Evolutionary conservation across 2,888 invertebrate genomes (phyloP).

Genomic region (Pristionchus fissidentatus): DNA sequence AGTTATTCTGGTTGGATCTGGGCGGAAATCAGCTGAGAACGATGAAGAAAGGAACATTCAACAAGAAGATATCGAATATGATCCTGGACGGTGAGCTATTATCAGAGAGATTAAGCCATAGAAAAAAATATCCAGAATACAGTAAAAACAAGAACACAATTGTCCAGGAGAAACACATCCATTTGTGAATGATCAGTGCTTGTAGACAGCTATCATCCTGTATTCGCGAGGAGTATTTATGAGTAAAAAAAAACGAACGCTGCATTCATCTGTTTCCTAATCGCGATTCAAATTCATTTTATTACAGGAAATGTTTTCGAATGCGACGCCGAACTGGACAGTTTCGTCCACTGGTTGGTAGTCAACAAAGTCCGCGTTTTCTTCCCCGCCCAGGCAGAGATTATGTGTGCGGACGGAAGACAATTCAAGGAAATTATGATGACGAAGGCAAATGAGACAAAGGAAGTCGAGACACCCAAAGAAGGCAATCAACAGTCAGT

Average conservation of each 20-base stretch:
- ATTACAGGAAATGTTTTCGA: slow-evolving; percentile 65
- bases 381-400: slow-evolving; percentile 71
- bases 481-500: slow-evolving; percentile 7
- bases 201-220: no score
- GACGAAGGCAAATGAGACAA: slow-evolving; percentile 72
- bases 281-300: neutral
- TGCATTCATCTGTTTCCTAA: no score
- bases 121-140: neutral
- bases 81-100: slow-evolving; percentile 66
- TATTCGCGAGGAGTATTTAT: no score
- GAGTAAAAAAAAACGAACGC: no score
- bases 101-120: neutral
- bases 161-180: no score
- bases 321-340: slow-evolving; percentile 71
- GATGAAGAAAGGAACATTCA: slow-evolving; percentile 67
- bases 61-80: slow-evolving; percentile 65
- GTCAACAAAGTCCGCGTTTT: slow-evolving; percentile 71
- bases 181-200: no score
- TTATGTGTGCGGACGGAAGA: slow-evolving; percentile 66
- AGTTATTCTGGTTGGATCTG: slow-evolving; percentile 73
- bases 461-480: slow-evolving; percentile 21
- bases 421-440: slow-evolving; percentile 74
- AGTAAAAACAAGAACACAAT: neutral
- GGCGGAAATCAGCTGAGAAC: slow-evolving; percentile 66
- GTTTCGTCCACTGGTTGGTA: slow-evolving; percentile 67